Conservation (phyloP, 2,888 invertebrate genomes). For the Nezara viridula region DNA sequence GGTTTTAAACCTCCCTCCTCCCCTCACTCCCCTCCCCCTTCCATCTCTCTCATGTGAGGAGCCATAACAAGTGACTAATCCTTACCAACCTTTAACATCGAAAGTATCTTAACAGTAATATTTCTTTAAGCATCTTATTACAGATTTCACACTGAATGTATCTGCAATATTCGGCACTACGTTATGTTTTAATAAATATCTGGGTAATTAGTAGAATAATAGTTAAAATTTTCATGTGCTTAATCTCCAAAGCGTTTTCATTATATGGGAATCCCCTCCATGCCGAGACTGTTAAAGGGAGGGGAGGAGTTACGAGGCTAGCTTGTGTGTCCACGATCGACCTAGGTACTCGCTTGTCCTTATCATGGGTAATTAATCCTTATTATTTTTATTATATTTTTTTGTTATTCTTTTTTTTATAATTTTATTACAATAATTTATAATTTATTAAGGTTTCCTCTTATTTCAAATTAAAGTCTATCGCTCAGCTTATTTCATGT, state of each 20-base stretch:
- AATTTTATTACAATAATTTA: not conserved
- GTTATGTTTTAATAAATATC: not conserved
- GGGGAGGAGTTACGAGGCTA: not conserved
- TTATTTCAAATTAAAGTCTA: not conserved
- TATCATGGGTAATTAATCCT: not conserved
- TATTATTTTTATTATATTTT: not conserved
- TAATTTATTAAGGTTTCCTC: not conserved
- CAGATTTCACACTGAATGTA: too few species aligned
- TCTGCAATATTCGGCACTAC: too few species aligned
- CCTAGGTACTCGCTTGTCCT: not conserved
- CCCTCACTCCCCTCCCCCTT: too few species aligned
- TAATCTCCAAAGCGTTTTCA: not conserved
- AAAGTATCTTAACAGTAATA: too few species aligned
- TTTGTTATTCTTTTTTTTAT: not conserved
- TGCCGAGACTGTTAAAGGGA: not conserved
- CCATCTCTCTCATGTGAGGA: too few species aligned
- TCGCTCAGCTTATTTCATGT: too few species aligned
- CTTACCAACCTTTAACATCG: too few species aligned
- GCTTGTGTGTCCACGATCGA: not conserved
- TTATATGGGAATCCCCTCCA: not conserved
- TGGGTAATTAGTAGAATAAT: not conserved
- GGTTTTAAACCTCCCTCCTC: too few species aligned
- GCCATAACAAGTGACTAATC: too few species aligned
- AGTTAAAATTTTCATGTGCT: not conserved
- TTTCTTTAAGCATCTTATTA: too few species aligned